Base-by-base conservation (phyloP, 2,113 vertebrate genomes). In the Gambusia affinis region DNA sequence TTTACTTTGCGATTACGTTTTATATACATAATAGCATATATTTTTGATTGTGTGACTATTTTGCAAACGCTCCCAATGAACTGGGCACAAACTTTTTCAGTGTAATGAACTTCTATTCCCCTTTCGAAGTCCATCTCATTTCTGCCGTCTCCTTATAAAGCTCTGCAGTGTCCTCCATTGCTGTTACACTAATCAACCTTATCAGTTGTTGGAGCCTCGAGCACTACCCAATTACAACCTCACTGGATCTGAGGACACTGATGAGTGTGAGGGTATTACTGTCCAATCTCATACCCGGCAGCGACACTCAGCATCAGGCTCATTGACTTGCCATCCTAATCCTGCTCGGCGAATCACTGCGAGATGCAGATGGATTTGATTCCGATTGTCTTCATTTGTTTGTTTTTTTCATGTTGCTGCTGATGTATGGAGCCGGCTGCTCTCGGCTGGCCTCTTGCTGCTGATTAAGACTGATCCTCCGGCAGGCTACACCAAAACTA, bases 381-480 rank as follows among this genome's bases (percentile, higher is more conserved):
- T 89, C 85, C 22, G 28, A 88, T 82, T 69, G 77, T 83, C 73
- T 88, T 81, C 73, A 84, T 88, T 91, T 90, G 79, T 88, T 91
- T 88, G n/a, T 37, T 91, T 88, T 42, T 87, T 67, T 76, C 72
- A 75, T 81, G 51, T 66, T 66, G 54, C 44, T 69, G 72, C 76
- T 87, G 83, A 76, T 80, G 79, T 75, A 82, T 76, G 84, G 75
- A 73, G 66, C 61, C 60, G 3, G 47, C 35, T 67, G 22, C 72
- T 69, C 60, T 47, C 33, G 15, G 57, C 76, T 29, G 19, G 69
- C 51, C 64, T 82, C 75, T 62, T 70, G 70, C 73, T 14, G 63
- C 84, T 92, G 87, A 94, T 89, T 85, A 91, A 90, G 91, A 91
- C 86, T 47, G 74, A 92, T 91, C 85, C 80, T 86, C 72, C 4